Evolutionary conservation across 2,888 invertebrate genomes (phyloP).

Genomic region (Caenorhabditis uteleia): DNA sequence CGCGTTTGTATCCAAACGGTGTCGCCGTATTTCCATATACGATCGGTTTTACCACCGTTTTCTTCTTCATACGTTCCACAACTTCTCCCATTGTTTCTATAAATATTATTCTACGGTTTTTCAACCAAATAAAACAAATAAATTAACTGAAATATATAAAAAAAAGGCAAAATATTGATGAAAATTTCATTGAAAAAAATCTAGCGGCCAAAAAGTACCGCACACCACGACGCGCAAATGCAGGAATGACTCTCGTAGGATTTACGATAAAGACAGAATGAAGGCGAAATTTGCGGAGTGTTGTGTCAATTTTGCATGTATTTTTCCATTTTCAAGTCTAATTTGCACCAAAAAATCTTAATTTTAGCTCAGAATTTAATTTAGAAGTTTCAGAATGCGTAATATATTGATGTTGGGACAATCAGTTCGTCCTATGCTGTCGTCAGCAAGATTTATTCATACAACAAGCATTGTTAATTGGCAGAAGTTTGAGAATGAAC

Average conservation of each 20-base stretch:
- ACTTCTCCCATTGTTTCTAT: slow-evolving; percentile 36
- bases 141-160: background rate
- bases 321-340: background rate
- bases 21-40: slow-evolving; percentile 91
- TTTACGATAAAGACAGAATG: no score
- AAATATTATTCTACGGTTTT: background rate
- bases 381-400: slow-evolving; percentile 13
- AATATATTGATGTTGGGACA: slow-evolving; percentile 9
- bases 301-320: background rate
- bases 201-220: slow-evolving; percentile 1
- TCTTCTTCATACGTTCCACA: slow-evolving; percentile 55
- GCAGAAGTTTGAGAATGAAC: slow-evolving; percentile 67
- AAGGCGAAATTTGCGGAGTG: slow-evolving; percentile 6
- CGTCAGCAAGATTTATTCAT: slow-evolving; percentile 11
- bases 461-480: slow-evolving; percentile 36
- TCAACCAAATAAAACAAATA: no score
- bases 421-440: slow-evolving; percentile 5
- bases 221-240: background rate
- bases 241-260: no score
- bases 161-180: slow-evolving; percentile 2
- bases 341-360: background rate
- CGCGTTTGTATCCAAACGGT: slow-evolving; percentile 45
- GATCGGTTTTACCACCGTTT: slow-evolving; percentile 84
- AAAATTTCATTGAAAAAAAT: background rate
- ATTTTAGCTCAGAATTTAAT: background rate